These are phyloP conservation scores for Tachina fera DNA, from an alignment of 2,888 invertebrate species.

Conservation along the genomic window DNA sequence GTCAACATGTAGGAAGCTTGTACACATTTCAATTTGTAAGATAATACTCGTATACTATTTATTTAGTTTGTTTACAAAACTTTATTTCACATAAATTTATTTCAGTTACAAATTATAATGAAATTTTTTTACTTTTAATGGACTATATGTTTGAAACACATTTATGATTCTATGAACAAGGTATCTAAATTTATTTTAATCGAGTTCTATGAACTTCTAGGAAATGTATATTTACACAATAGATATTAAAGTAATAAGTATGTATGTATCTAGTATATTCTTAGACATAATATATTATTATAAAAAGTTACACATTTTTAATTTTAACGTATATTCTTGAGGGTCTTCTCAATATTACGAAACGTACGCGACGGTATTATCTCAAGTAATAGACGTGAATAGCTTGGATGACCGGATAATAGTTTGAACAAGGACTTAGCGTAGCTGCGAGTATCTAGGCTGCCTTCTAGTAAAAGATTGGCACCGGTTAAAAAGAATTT, in stretches of 20 bases:
- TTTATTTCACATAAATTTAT: slow-evolving; percentile 32
- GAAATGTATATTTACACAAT: slow-evolving; percentile 2
- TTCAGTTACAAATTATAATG: slow-evolving; percentile 25
- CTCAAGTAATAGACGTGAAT: slow-evolving; percentile 90
- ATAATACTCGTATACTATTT: slow-evolving; percentile 48
- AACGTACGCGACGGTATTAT: slow-evolving; percentile 91
- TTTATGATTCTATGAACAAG: slow-evolving; percentile 10
- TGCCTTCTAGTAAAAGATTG: slow-evolving; percentile 92
- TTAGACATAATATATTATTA: too few species aligned
- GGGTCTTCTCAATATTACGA: slow-evolving; percentile 92
- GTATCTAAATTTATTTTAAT: neutral
- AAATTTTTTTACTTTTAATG: slow-evolving; percentile 23
- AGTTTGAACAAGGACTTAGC: slow-evolving; percentile 90
- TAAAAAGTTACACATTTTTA: too few species aligned
- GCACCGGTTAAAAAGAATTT: slow-evolving; percentile 91
- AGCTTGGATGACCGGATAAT: slow-evolving; percentile 89
- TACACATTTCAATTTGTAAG: slow-evolving; percentile 21
- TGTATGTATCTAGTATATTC: too few species aligned
- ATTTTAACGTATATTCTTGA: slow-evolving; percentile 82
- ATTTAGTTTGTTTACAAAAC: slow-evolving; percentile 52
- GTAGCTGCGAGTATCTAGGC: slow-evolving; percentile 91
- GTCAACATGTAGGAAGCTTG: neutral
- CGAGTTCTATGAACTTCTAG: slow-evolving; percentile 62
- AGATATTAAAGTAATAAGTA: neutral
- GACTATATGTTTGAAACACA: slow-evolving; percentile 61